Evolutionary conservation across 2,113 vertebrate species (phyloP), one percentile per base, ranked within the genome.

Genomic region (Chinchilla lanigera): DNA sequence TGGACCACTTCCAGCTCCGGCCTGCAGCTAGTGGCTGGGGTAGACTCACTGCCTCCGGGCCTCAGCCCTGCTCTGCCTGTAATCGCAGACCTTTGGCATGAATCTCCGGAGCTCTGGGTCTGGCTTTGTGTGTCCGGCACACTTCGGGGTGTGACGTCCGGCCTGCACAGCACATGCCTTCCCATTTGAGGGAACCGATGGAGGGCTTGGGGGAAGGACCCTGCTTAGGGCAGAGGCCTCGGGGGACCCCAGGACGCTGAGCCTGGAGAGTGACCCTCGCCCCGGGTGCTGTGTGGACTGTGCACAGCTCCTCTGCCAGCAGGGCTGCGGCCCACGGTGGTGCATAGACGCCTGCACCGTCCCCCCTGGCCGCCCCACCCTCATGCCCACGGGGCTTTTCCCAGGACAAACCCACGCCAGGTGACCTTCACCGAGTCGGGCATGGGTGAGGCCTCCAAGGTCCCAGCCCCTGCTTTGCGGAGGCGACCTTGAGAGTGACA

Each of bases 401-500:
- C 20, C 35, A 17, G 20, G 24, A 61, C 60, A 44, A 22, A 38
- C 35, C 50, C 3, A 26, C 47, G 3, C 52, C 1, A 38, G 0
- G 11, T 2, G 65, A 24, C 58, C 2, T 47, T 28, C 11, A 10
- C 38, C 3, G 12, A 17, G 56, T 44, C 35, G 28, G 7, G 4
- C 4, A n/a, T 35, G 54, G 50, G 0, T 3, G 17, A 67, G 56
- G 50, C 35, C 38, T 33, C n/a, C 0, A 0, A 22, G 33, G 9
- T 2, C 47, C 30, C 14, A 28, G 47, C n/a, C 3, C 5, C 30
- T 33, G 1, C 61, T 58, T 6, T 1, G 0, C 1, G 5, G 47
- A 35, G 44, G 19, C 41, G 1, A 54, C 30, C 50, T 47, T 24
- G 4, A 83, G 13, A 83, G 19, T 5, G 2, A 44, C 11, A 0